phyloP scores from a whole-genome alignment of 2,113 vertebrate genomes.

The Panurus biarmicus region DNA sequence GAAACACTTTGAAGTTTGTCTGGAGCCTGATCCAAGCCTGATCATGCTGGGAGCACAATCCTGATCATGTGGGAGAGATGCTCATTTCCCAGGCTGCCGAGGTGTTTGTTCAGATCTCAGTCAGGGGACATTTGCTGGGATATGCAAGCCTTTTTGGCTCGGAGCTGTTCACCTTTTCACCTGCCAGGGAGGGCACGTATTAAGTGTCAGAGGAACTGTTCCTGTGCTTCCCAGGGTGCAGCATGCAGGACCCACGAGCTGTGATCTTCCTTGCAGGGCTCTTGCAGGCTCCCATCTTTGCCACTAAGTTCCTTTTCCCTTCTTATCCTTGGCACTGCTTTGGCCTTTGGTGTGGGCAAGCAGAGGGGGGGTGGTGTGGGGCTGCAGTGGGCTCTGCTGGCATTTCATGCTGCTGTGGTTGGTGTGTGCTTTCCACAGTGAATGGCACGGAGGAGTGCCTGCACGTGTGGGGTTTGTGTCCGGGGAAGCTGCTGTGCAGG shows the following conservation, averaged over 20 bases:
- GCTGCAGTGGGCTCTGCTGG: rapidly evolving
- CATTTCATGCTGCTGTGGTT: neutral
- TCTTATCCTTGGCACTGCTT: neutral
- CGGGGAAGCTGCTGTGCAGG: neutral
- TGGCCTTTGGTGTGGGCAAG: neutral
- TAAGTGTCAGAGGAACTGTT: constrained; percentile 57
- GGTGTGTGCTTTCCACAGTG: neutral
- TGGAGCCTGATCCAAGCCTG: neutral
- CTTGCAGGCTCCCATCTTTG: neutral
- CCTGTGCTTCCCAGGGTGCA: neutral
- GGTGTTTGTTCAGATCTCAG: neutral
- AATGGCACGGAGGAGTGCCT: rapidly evolving
- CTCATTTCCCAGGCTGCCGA: neutral
- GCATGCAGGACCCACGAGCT: constrained; percentile 20
- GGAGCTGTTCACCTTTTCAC: neutral
- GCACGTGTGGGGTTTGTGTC: neutral
- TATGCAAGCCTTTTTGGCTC: neutral
- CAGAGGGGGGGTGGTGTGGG: neutral
- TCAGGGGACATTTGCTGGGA: constrained; percentile 6
- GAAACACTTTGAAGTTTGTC: neutral
- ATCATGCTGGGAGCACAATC: neutral
- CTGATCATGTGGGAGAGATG: neutral
- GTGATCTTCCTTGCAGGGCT: constrained; percentile 6
- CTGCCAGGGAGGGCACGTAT: neutral
- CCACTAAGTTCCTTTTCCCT: neutral